A percentile compares a stretch with the other conserved stretches of the same genome.
phyloP scores from a whole-genome alignment of 2,797 vertebrate genomes.

The Cyclopterus lumpus region DNA sequence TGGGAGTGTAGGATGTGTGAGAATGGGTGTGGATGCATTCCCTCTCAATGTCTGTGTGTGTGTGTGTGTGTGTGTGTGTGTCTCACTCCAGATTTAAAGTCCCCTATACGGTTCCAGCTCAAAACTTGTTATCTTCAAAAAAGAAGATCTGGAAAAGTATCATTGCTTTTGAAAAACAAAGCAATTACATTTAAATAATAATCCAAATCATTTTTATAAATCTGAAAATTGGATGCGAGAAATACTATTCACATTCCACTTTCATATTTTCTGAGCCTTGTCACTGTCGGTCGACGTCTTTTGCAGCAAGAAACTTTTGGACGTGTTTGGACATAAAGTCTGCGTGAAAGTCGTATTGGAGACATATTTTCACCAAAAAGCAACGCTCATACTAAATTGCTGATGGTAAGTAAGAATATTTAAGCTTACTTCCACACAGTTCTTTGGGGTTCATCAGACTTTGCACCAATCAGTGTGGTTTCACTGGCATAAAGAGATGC shows the following conservation, averaged over 20 bases:
- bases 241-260: background rate
- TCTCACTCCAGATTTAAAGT: conserved; percentile 41
- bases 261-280: background rate
- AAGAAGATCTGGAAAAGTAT: background rate
- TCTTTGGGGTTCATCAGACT: background rate
- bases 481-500: conserved; percentile 9
- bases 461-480: conserved; percentile 25
- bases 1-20: conserved; percentile 71
- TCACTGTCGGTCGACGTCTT: too few relatives aligned
- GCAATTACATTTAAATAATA: background rate
- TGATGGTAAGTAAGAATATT: background rate
- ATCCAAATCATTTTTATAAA: background rate
- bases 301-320: too few relatives aligned
- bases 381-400: background rate
- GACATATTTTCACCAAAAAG: background rate
- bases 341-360: background rate
- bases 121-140: background rate
- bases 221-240: conserved; percentile 13
- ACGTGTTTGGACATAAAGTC: fast-evolving
- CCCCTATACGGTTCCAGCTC: conserved; percentile 8
- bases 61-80: conserved; percentile 32
- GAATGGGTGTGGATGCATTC: conserved; percentile 75
- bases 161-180: background rate
- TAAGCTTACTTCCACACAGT: background rate
- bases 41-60: conserved; percentile 25